Evolutionary conservation across 2,113 vertebrate species (phyloP).

Genomic region (Baryphthengus martii): DNA sequence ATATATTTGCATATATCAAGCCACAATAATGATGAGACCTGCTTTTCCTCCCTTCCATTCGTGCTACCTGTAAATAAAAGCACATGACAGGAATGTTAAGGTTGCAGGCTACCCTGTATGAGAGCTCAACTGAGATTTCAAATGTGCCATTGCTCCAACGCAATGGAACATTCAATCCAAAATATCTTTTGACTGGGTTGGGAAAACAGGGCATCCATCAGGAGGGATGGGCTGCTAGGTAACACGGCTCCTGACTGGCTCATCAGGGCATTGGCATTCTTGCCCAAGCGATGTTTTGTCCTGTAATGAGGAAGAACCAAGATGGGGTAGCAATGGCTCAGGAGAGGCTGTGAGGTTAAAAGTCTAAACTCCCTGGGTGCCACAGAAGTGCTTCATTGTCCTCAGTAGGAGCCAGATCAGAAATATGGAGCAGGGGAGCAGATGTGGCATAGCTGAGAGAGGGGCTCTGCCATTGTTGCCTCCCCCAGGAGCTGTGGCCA

Average conservation of each 20-base stretch:
- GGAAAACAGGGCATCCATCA: not conserved
- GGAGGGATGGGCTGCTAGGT: not conserved
- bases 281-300: not conserved
- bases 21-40: slow-evolving; percentile 56
- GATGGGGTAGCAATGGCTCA: not conserved
- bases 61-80: slow-evolving; percentile 68
- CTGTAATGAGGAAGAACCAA: not conserved
- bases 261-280: not conserved
- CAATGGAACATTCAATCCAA: not conserved
- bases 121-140: slow-evolving; percentile 4
- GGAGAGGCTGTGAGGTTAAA: not conserved
- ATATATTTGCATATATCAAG: slow-evolving; percentile 66
- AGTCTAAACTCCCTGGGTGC: fast-evolving
- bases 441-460: not conserved
- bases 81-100: slow-evolving; percentile 46
- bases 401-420: not conserved
- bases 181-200: not conserved
- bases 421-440: not conserved
- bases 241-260: not conserved
- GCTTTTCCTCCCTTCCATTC: slow-evolving; percentile 51
- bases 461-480: fast-evolving
- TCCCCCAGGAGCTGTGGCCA: fast-evolving
- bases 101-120: not conserved
- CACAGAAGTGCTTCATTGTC: not conserved
- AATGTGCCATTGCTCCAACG: not conserved